phyloP scores from a whole-genome alignment of 2,113 vertebrate genomes.

The Serinus canaria region DNA sequence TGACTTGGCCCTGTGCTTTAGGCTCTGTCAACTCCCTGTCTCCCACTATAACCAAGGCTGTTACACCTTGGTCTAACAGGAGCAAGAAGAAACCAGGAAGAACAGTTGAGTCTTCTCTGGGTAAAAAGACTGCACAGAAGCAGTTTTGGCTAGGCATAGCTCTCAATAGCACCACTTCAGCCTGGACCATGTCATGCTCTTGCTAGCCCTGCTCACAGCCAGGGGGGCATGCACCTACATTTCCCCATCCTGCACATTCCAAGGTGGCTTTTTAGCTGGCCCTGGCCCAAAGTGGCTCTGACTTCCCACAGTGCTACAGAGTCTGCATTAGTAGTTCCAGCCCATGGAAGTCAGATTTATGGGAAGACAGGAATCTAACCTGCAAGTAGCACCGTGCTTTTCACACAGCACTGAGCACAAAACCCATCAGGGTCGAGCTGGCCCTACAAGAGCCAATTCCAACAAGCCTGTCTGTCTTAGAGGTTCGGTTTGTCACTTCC shows the following conservation, averaged over 20 bases:
- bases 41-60: neutral
- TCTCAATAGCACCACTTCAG: neutral
- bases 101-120: neutral
- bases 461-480: neutral
- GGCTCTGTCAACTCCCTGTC: neutral
- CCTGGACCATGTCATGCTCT: neutral
- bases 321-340: neutral
- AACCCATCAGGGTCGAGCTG: neutral
- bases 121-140: neutral
- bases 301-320: rapidly evolving
- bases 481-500: neutral
- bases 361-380: neutral
- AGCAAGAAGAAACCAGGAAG: neutral
- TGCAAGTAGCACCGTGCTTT: neutral
- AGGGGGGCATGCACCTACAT: rapidly evolving
- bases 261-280: neutral
- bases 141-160: neutral
- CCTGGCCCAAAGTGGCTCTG: neutral
- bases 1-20: neutral
- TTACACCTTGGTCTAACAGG: neutral
- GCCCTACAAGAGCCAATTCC: neutral
- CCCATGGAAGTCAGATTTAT: neutral
- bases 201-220: neutral
- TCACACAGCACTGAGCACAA: neutral
- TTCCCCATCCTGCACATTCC: neutral